Base-by-base conservation (phyloP, 2,888 invertebrate genomes). In the Periphyllus acericola region DNA sequence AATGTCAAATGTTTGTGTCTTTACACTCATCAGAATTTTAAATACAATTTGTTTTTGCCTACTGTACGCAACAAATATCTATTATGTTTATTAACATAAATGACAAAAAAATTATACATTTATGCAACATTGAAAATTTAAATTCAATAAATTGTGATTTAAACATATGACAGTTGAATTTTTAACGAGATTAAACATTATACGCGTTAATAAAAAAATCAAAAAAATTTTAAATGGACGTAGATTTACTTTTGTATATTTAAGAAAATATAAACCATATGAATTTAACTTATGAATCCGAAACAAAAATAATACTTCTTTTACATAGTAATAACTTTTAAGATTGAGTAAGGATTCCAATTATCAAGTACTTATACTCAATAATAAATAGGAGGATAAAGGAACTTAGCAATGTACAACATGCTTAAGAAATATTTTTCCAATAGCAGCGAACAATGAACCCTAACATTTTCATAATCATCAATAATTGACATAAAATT, bases 31-130 rank as follows among this genome's bases (percentile, higher is more conserved):
- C 11, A 46, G 46, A 46, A n/a, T 79, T 60, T 60, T 60, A 79
- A 79, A 79, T 60, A 25, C n/a, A 8, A 60, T 79, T 79, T 60
- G n/a, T 60, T 79, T 79, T 36, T 79, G 36, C 21, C 8, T n/a
- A 3, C n/a, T n/a, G n/a, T 66, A 66, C 19, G 4, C 19, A 60
- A 60, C 25, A 25, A 25, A 60, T 2, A 25, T 46, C 8, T 46
- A 11, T 46, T 11, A 46, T 60, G 21, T 60, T 60, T 60, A 21
- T 60, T 25, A 60, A 25, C 25, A 60, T 60, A 21, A 60, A 52
- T 17, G 17, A 52, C 17, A 52, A 17, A 52, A 52, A 60, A 60
- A 60, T 60, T 21, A 25, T 25, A 60, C 21, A 46, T 46, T 46
- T 60, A 60, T 60, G 3, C 60, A 21, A 21, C 25, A 60, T 60